Conservation (phyloP, 2,113 vertebrate species). For the Atherinomorus stipes region DNA sequence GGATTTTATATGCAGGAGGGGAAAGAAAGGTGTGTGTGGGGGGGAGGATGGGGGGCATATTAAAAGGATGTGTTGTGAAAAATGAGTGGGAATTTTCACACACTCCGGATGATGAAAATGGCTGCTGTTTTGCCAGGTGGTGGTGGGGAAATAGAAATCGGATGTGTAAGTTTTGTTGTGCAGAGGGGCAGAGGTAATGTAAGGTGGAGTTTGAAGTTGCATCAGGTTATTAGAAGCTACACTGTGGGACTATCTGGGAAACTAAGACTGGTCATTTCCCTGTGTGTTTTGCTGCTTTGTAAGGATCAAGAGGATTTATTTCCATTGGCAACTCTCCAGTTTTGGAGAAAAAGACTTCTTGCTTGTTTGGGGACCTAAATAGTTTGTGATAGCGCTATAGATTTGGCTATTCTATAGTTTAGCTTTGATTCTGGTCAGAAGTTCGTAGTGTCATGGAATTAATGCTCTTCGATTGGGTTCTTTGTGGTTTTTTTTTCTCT, state of each 20-base stretch:
- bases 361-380: constrained; percentile 12
- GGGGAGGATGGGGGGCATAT: constrained; percentile 63
- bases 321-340: constrained; percentile 57
- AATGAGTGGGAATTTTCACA: constrained; percentile 85
- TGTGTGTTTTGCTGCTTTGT: constrained; percentile 64
- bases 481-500: too few relatives aligned
- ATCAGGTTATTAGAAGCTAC: constrained; percentile 51
- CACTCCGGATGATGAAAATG: constrained; percentile 74
- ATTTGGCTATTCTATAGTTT: too few relatives aligned
- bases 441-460: too few relatives aligned
- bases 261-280: constrained; percentile 51
- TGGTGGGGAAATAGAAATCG: constrained; percentile 65
- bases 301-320: constrained; percentile 77
- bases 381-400: too few relatives aligned
- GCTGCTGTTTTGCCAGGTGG: constrained; percentile 78
- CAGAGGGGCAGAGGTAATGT: constrained; percentile 41
- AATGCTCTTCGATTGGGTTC: too few relatives aligned
- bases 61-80: constrained; percentile 82
- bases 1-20: constrained; percentile 78
- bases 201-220: constrained; percentile 36
- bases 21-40: constrained; percentile 20
- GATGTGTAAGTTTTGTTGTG: constrained; percentile 54
- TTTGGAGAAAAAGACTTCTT: constrained; percentile 32
- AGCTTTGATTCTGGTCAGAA: too few relatives aligned
- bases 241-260: constrained; percentile 40